Evolutionary conservation across 1,140 invertebrate genomes (phyloP), one percentile per base, ranked within the genome.

Genomic region (Protaetia brevitarsis): DNA sequence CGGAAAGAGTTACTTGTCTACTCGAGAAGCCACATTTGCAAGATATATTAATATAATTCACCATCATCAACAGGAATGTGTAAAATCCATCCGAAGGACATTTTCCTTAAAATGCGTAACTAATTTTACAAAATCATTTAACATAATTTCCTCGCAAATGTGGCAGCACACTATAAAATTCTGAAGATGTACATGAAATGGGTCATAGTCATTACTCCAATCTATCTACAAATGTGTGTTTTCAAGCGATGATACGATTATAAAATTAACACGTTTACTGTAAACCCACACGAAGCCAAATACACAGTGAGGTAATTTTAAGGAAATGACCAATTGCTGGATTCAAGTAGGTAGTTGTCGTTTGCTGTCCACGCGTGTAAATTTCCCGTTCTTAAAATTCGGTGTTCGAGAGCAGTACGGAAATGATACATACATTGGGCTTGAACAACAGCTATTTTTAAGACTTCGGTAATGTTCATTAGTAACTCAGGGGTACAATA

Each of bases 381-480:
- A 51, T 51, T 51, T 19, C 41, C 19, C 13, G 19, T 19, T 51
- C 41, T 51, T 51, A 23, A 8, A 51, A 51, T 51, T 23, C 26
- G 41, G 19, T 51, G 21, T 51, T 51, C 26, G 41, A 19, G 41
- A 51, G 19, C 19, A 23, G 11, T 5, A 23, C 13, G 41, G 41
- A 51, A 51, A 51, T 51, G 41, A 51, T 51, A 51, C 41, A n/a
- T n/a, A n/a, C n/a, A 51, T 51, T 23, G 21, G 19, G 11, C 41
- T 23, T 16, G 8, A 51, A 19, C 41, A 51, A 51, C 41, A 23
- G 19, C 41, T 51, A 51, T 51, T 51, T 51, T 19, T 51, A 51
- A 51, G 19, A 51, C 41, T 19, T 51, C 19, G 16, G 41, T 51
- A 51, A 51, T 51, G 41, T 51, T 51, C 41, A 51, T 51, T 51